Evolutionary conservation across 2,113 vertebrate species (phyloP), one percentile per base, ranked within the genome.

Genomic region (Hemicordylus capensis): DNA sequence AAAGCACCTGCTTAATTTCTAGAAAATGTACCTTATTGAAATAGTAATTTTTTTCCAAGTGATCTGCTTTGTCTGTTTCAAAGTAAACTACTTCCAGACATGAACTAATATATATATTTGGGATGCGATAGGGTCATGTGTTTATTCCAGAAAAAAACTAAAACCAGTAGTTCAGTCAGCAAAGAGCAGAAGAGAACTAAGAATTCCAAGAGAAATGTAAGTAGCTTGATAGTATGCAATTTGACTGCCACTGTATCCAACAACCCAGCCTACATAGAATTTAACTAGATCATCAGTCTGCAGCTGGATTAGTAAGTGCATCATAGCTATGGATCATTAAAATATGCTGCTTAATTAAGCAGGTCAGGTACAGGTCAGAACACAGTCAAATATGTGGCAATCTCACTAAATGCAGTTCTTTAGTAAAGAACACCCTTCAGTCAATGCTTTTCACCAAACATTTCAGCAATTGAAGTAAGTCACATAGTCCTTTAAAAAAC

Each of bases 281-380:
- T 89, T 80, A 93, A 81, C 66, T 91, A 87, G 80, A 88, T 58
- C 34, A 90, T 83, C 8, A 84, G 87, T 77, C 80, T 89, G 31
- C 51, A 72, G 46, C 66, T 77, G 74, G 51, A 88, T 87, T 90
- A 86, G 85, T 69, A 70, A 81, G 24, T 34, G 37, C 44, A 83
- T 37, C 73, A 81, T 54, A 61, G 79, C 37, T 81, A 87, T 88
- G 37, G 69, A 88, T 42, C 83, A 85, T 64, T 66, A 87, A 70
- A 87, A 69, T 44, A 34, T 72, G 66, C 20, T 22, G 34, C 39
- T 54, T 83, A 87, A 58, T 37, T 20, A 77, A 87, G n/a, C 51
- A 7, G 39, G 37, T 58, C 84, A 81, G 81, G 28, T 39, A 54
- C 84, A 81, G 81, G 28, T 39, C 44, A 80, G 51, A 83, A 0